These are phyloP conservation scores for Drosophila nigricruria DNA, from an alignment of 2,888 invertebrate genomes.

Conservation along the genomic window DNA sequence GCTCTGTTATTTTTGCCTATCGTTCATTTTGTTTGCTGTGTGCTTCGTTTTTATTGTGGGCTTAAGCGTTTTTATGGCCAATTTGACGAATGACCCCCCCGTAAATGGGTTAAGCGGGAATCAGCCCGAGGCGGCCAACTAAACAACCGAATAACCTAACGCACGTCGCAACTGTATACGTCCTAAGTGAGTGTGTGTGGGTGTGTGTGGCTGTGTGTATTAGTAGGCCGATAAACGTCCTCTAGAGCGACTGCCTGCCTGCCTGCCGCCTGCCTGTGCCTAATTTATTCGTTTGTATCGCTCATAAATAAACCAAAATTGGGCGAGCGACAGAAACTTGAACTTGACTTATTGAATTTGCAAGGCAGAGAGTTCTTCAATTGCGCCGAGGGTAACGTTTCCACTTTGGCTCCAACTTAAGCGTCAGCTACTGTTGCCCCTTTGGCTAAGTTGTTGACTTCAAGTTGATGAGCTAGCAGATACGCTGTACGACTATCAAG, in stretches of 20 bases:
- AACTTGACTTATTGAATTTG: conserved; percentile 77
- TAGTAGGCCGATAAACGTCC: conserved; percentile 5
- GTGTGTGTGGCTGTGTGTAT: conserved; percentile 23
- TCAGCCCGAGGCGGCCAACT: conserved; percentile 58
- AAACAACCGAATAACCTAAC: conserved; percentile 59
- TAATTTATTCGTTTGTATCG: conserved; percentile 79
- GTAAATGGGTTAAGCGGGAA: conserved; percentile 75
- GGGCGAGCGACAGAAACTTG: conserved; percentile 65
- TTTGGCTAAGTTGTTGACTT: conserved; percentile 7
- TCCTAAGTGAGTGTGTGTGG: conserved; percentile 14
- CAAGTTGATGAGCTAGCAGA: neutral
- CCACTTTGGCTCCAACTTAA: neutral
- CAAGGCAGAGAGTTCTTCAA: conserved; percentile 62
- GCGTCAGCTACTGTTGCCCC: conserved; percentile 18
- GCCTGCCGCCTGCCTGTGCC: conserved; percentile 50
- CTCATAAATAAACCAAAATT: conserved; percentile 79
- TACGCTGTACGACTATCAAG: neutral
- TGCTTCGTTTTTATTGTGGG: conserved; percentile 60
- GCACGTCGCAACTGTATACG: conserved; percentile 45
- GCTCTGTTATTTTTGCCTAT: conserved; percentile 38
- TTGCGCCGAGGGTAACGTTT: conserved; percentile 51
- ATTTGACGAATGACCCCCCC: conserved; percentile 76
- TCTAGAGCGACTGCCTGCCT: conserved; percentile 10
- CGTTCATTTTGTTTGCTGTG: conserved; percentile 54
- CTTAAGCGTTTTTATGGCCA: conserved; percentile 78